These are phyloP conservation scores for Polydrusus pterygomalis DNA, from an alignment of 2,888 invertebrate genomes.

Conservation along the genomic window DNA sequence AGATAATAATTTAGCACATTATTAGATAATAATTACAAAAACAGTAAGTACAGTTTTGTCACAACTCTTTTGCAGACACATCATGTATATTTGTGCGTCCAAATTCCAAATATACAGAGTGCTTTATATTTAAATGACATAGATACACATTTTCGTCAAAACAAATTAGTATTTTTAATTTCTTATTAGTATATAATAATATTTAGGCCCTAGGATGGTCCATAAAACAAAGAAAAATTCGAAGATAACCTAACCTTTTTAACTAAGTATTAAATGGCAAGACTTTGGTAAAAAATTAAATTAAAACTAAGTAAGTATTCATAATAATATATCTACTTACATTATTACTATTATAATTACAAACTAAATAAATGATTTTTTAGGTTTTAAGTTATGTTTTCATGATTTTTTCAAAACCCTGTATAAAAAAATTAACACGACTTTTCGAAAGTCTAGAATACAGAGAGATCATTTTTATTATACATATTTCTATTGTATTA, in stretches of 20 bases:
- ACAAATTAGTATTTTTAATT: no score
- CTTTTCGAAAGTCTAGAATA: not conserved
- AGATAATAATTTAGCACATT: not conserved
- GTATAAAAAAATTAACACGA: conserved; percentile 36
- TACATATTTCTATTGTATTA: conserved; percentile 14
- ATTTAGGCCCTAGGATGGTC: not conserved
- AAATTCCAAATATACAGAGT: conserved; percentile 22
- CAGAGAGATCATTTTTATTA: conserved; percentile 24
- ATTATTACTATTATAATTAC: conserved; percentile 25
- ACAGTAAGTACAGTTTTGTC: not conserved
- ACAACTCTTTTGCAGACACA: not conserved
- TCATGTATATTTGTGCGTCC: conserved; percentile 27
- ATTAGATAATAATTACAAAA: not conserved
- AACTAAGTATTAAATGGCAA: conserved; percentile 2
- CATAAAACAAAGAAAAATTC: not conserved
- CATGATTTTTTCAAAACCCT: conserved; percentile 29
- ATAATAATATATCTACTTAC: not conserved
- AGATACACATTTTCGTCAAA: not conserved
- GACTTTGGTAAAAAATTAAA: conserved; percentile 11
- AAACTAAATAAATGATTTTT: conserved; percentile 20
- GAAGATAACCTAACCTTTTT: not conserved
- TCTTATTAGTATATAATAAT: no score
- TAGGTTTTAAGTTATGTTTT: not conserved
- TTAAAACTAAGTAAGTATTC: not conserved
- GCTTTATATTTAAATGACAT: not conserved